Base-by-base conservation (phyloP, 1,140 invertebrate genomes). In the Venturia canescens region DNA sequence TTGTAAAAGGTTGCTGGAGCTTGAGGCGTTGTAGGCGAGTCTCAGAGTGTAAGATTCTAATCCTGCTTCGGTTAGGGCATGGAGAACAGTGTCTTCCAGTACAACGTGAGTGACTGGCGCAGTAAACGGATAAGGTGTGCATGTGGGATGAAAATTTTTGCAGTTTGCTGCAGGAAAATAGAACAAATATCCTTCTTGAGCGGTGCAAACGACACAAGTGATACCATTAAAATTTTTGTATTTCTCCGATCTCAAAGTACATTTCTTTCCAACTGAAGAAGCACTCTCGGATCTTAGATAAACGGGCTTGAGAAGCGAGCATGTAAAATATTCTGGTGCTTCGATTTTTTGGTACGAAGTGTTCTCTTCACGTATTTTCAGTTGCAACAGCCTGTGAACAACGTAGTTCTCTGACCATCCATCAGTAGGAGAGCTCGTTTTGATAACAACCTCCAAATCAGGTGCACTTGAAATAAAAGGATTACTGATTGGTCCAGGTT, bases 31-130 rank as follows among this genome's bases (percentile, higher is more conserved):
- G 86, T 95, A 93, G 0, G 94, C 93, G 48, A 94, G 91, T 48
- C 95, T 92, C 34, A 96, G 90, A 0, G 96, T 97, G 83, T 97
- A 97, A 0, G 95, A 95, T 87, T 97, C 96, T 7, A 97, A 91
- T 1, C 96, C 96, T 80, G 94, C 95, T 57, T 95, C 94, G 1
- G 96, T 97, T 0, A 97, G 88, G 0, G 95, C 96, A 87, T 96
- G 96, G 1, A 97, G 87, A 71, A 96, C 93, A 75, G 94, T 94
- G 79, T 94, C 91, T 84, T 96, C 95, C 16, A 96, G 89, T 9
- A 93, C 93, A 38, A 96, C 93, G 69, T 94, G 92, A 80, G 93
- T 92, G 16, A 96, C 94, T 1, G 94, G 93, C 0, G 95, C 94
- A 0, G 95, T 96, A 80, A 96, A 96, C 6, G 94, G 93, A 87